Base-by-base conservation (phyloP, 1,140 invertebrate species). In the Orussus abietinus region DNA sequence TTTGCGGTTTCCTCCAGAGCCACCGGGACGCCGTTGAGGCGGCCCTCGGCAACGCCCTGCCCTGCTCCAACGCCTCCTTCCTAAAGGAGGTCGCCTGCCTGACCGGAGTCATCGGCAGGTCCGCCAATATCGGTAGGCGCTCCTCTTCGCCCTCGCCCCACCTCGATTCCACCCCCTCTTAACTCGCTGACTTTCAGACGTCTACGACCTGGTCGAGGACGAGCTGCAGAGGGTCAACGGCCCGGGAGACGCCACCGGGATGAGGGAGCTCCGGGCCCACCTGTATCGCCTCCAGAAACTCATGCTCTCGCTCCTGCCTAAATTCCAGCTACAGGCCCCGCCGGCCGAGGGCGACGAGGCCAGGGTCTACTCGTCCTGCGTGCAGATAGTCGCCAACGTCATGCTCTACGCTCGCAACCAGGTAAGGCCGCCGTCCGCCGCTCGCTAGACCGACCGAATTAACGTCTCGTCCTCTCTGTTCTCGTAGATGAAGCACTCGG, bases 21-120 rank as follows among this genome's bases (percentile, higher is more conserved):
- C 90, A 94, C 65, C 72, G 83, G 20, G 89, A 93, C 49, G 83
- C 85, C 18, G 79, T 93, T 11, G 85, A 88, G 50, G 77, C 82
- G 49, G 80, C 90, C 26, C 64, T 95, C 10, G 72, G 85, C 51
- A 82, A 81, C 45, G 81, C 84, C 0, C 77, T 74, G 14, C 77
- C 85, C 1, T 76, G 79, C 0, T 48, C 75, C 1, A 79, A 79
- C 5, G 64, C 47, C 61, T 18, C 67, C 42, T 55, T 83, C 14
- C 65, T 92, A 15, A 77, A 82, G 45, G 86, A 90, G 59, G 65
- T 90, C 21, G 81, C 85, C 6, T 76, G 81, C 9, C 69, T 90
- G 1, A 88, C 85, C n/a, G 83, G 82, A 13, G 80, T 93, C 1
- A 81, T 92, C 50, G 82, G 86, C 0, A 78, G 88, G 50, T 84